Percentiles rank a stretch among this genome's conserved stretches.
phyloP scores from a whole-genome alignment of 2,888 invertebrate species.

The Argyresthia albistria region DNA sequence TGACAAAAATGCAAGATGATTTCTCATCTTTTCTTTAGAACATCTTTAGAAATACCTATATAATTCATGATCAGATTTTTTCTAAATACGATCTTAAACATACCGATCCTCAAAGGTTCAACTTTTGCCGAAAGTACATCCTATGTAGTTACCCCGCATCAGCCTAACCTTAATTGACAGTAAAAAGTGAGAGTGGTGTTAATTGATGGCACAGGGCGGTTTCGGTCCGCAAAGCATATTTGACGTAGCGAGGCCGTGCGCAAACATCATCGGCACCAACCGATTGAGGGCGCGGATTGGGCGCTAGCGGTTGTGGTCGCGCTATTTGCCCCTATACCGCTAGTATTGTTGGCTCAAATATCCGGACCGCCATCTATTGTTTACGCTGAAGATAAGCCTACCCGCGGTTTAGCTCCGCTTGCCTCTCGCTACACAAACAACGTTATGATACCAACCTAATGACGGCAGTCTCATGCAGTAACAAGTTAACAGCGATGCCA shows the following conservation, averaged over 20 bases:
- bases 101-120: too few species aligned
- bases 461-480: neutral
- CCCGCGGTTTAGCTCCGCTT: conserved; percentile 16
- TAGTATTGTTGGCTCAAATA: conserved; percentile 42
- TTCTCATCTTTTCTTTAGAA: too few species aligned
- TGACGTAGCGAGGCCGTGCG: neutral
- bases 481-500: neutral
- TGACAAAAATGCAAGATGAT: too few species aligned
- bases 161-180: too few species aligned
- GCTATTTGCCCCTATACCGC: conserved; percentile 26
- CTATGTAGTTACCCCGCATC: too few species aligned
- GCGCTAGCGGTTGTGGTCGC: neutral
- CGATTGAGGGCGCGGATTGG: neutral
- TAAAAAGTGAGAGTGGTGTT: too few species aligned
- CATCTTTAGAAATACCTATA: too few species aligned
- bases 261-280: neutral
- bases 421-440: conserved; percentile 27
- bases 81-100: too few species aligned
- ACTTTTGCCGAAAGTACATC: too few species aligned
- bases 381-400: conserved; percentile 40
- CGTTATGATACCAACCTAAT: neutral
- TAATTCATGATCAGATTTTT: too few species aligned
- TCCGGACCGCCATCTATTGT: conserved; percentile 47
- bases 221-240: neutral
- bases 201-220: too few species aligned